Percentiles rank a stretch among this genome's conserved stretches.
Evolutionary conservation across 2,888 invertebrate species (phyloP).

Genomic region (Epistrophella euchroma): DNA sequence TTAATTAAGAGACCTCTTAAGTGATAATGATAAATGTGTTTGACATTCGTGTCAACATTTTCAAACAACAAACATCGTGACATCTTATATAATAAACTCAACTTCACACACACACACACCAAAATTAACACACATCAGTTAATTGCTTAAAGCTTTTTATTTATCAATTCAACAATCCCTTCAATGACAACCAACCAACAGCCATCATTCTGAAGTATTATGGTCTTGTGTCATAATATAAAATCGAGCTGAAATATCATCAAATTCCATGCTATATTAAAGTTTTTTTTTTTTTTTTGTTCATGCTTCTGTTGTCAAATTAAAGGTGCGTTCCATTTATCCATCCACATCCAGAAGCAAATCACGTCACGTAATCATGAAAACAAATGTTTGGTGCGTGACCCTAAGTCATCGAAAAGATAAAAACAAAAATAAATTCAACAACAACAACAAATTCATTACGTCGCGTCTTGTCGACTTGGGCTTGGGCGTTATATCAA

Average conservation of each 20-base stretch:
- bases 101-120: background rate
- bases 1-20: slow-evolving; percentile 6
- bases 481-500: slow-evolving; percentile 6
- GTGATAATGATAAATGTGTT: slow-evolving; percentile 26
- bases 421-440: slow-evolving; percentile 22
- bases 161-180: slow-evolving; percentile 12
- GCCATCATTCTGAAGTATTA: background rate
- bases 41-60: slow-evolving; percentile 12
- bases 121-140: slow-evolving; percentile 30
- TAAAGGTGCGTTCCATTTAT: slow-evolving; percentile 23
- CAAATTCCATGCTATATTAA: slow-evolving; percentile 21
- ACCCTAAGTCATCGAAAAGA: slow-evolving; percentile 28
- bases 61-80: slow-evolving; percentile 9
- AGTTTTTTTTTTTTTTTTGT: background rate
- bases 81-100: background rate
- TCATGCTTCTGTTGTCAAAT: slow-evolving; percentile 15
- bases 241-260: slow-evolving; percentile 10
- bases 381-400: slow-evolving; percentile 43
- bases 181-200: slow-evolving; percentile 13
- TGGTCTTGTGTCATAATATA: background rate
- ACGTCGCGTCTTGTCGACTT: background rate
- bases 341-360: background rate
- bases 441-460: slow-evolving; percentile 21
- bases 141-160: slow-evolving; percentile 34
- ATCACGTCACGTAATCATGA: slow-evolving; percentile 42